These are phyloP conservation scores for Babylonia areolata DNA, from an alignment of 1,140 invertebrate genomes.

Conservation along the genomic window DNA sequence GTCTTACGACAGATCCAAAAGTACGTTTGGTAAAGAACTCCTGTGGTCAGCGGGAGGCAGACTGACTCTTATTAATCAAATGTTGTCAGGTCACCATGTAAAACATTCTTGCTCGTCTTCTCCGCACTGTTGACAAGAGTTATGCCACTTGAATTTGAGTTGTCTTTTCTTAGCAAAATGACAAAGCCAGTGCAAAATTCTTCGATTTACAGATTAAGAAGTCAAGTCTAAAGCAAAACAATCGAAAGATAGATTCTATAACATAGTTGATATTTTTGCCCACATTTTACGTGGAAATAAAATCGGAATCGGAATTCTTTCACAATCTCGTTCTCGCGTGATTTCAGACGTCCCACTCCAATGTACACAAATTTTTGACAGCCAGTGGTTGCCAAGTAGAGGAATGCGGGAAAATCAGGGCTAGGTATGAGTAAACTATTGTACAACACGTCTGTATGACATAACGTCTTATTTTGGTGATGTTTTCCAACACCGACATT, in stretches of 20 bases:
- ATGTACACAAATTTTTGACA: slow-evolving; percentile 47
- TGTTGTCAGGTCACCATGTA: slow-evolving; percentile 1
- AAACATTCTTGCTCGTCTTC: not conserved
- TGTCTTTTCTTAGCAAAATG: not conserved
- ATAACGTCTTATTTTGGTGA: no score
- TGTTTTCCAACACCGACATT: no score
- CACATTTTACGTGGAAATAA: no score
- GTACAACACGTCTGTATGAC: no score
- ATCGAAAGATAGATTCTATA: no score
- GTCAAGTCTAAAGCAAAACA: no score
- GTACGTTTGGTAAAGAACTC: not conserved
- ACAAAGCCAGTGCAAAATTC: not conserved
- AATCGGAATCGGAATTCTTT: not conserved
- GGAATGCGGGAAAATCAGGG: slow-evolving; percentile 14
- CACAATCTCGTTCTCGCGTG: slow-evolving; percentile 15
- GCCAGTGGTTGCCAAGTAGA: slow-evolving; percentile 43
- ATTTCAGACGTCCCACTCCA: slow-evolving; percentile 38
- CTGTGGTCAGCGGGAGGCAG: not conserved
- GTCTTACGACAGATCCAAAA: not conserved
- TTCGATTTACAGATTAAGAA: not conserved
- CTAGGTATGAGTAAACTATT: not conserved
- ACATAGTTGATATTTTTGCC: no score
- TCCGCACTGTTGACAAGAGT: not conserved
- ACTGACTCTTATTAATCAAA: not conserved
- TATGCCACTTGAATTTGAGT: not conserved